phyloP scores from a whole-genome alignment of 2,113 vertebrate species.

The Corydoras sp. region DNA sequence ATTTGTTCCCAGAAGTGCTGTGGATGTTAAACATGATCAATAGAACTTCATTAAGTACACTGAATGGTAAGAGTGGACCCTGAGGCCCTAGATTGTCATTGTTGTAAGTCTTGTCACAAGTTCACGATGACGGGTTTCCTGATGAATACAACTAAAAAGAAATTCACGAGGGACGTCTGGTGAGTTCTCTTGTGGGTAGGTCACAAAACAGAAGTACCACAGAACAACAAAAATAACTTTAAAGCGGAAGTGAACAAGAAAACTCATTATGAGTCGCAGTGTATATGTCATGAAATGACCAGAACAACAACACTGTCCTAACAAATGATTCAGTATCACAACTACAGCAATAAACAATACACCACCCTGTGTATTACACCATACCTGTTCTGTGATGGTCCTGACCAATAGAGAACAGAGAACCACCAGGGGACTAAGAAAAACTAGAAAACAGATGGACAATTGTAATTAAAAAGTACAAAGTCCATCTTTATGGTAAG shows the following conservation, averaged over 20 bases:
- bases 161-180: not conserved
- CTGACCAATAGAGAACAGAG: no score
- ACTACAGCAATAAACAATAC: no score
- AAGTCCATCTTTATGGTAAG: no score
- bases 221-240: not conserved
- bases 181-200: not conserved
- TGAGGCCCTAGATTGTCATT: not conserved
- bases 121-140: not conserved
- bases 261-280: no score
- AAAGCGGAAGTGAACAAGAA: not conserved
- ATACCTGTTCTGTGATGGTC: no score
- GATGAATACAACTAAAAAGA: not conserved
- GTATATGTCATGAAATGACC: no score
- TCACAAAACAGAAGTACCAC: not conserved
- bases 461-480: no score
- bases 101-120: not conserved
- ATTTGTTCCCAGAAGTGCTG: not conserved
- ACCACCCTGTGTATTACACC: no score
- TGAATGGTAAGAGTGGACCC: not conserved
- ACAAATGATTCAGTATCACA: no score
- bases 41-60: not conserved
- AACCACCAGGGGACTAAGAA: no score
- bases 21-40: not conserved
- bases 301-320: no score
- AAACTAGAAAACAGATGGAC: no score